These are phyloP conservation scores for Nymphalis c-album DNA, from an alignment of 2,888 invertebrate genomes.

Conservation along the genomic window DNA sequence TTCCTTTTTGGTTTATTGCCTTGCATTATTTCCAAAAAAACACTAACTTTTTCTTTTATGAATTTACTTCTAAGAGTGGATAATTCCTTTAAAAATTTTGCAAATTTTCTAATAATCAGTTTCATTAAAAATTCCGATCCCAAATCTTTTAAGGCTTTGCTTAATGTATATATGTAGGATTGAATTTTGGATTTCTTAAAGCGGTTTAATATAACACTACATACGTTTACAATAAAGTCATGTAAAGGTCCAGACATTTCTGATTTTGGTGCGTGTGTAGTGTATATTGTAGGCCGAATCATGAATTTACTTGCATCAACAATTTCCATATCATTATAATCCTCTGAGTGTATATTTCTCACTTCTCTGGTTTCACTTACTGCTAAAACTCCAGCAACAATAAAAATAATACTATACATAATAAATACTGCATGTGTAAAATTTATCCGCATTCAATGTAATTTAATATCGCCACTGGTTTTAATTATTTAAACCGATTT, in stretches of 20 bases:
- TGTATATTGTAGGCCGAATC: constrained; percentile 23
- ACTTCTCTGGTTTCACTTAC: constrained; percentile 18
- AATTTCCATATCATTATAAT: constrained; percentile 16
- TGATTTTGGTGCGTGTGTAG: constrained; percentile 25
- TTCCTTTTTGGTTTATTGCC: constrained; percentile 47
- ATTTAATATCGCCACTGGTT: neutral
- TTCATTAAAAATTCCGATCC: constrained; percentile 48
- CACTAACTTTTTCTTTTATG: constrained; percentile 45
- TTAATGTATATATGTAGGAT: constrained; percentile 51
- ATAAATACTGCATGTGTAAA: neutral
- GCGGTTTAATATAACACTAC: constrained; percentile 49
- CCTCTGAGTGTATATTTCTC: constrained; percentile 8
- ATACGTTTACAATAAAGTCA: constrained; percentile 56
- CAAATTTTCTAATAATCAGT: constrained; percentile 48
- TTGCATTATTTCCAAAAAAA: constrained; percentile 48
- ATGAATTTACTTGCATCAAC: constrained; percentile 20
- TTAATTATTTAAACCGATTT: constrained; percentile 26
- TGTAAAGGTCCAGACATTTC: constrained; percentile 52
- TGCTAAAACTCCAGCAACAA: constrained; percentile 3
- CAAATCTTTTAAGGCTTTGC: constrained; percentile 47
- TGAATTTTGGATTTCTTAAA: constrained; percentile 45
- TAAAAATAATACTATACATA: constrained; percentile 3
- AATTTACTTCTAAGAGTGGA: constrained; percentile 44
- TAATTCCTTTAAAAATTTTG: constrained; percentile 46
- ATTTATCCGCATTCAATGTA: no score